Base-by-base conservation (phyloP, 2,113 vertebrate species). In the Phrynosoma platyrhinos region DNA sequence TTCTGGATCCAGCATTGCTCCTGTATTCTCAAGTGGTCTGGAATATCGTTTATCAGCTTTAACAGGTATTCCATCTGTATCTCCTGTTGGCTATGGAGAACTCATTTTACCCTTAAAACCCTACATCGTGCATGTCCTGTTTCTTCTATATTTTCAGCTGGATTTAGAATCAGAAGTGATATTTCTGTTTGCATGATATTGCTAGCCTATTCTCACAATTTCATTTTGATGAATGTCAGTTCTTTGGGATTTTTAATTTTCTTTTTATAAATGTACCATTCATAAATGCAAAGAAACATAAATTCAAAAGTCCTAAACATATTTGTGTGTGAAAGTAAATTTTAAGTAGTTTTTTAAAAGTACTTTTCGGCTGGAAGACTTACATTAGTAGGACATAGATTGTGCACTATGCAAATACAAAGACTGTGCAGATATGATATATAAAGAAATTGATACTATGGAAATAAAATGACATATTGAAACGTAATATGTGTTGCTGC, bases 391-490 rank as follows among this genome's bases (percentile, higher is more conserved):
- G 64, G 52, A 71, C 32, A 20, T 20, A 78, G 32, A 23, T 0
- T 90, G 89, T 90, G 74, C 18, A 14, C 12, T 87, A 30, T 79
- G 40, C 40, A n/a, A 47, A 53, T 62, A 69, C 83, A 21, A 66
- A 79, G 9, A 74, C 47, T 74, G 32, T 25, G 23, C 62, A 81
- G 23, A 32, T 75, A 75, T 16, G 32, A 10, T 75, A 14, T 75
- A 40, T 14, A 82, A 82, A 68, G 40, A 82, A 75, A 90, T 68
- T 84, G 62, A 81, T 23, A 58, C 32, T 87, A 32, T 87, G 30
- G 14, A 84, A 82, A 47, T 74, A 80, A 76, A 71, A 86, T 18
- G 10, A 82, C 58, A 32, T 80, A 87, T 27, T 84, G 90, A 91
- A 52, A 82, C 89, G 42, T 68, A 1, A 0, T 32, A 23, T 0